Percentiles rank a stretch among this genome's conserved stretches.
These are phyloP conservation scores for Pyralis farinalis DNA, from an alignment of 2,888 invertebrate genomes.

Conservation along the genomic window DNA sequence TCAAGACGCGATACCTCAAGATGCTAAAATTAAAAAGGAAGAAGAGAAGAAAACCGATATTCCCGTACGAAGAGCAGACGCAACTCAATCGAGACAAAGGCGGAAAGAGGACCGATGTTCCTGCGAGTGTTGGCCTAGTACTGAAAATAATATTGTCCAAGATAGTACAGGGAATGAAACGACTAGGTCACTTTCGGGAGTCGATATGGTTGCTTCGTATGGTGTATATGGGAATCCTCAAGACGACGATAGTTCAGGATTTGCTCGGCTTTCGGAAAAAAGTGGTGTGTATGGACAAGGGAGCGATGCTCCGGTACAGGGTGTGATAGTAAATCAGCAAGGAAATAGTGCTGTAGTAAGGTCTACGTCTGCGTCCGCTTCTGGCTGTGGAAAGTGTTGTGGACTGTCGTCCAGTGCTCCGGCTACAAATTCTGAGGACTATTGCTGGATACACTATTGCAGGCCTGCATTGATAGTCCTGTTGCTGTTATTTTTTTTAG, in stretches of 20 bases:
- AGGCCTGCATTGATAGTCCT: constrained; percentile 76
- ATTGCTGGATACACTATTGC: constrained; percentile 78
- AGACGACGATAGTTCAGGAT: constrained; percentile 74
- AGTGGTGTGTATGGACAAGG: constrained; percentile 61
- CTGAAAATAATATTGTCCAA: constrained; percentile 62
- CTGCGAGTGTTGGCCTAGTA: constrained; percentile 77
- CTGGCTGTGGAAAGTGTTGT: constrained; percentile 61
- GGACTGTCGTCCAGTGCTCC: constrained; percentile 49
- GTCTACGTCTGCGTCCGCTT: constrained; percentile 39
- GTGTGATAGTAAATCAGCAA: constrained; percentile 76
- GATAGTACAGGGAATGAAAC: constrained; percentile 59
- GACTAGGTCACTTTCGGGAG: constrained; percentile 69
- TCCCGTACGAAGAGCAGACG: constrained; percentile 57
- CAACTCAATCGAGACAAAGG: constrained; percentile 58
- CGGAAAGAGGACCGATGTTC: constrained; percentile 75
- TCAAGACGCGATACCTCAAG: constrained; percentile 61
- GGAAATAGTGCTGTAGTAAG: constrained; percentile 74
- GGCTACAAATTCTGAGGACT: constrained; percentile 69
- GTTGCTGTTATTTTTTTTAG: constrained; percentile 75
- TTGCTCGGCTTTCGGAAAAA: constrained; percentile 66
- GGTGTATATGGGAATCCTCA: constrained; percentile 76
- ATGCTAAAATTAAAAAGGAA: constrained; percentile 73
- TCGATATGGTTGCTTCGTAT: constrained; percentile 77
- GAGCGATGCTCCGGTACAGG: constrained; percentile 69
- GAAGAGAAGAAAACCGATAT: constrained; percentile 70